Conservation (phyloP, 2,888 invertebrate genomes). For the Drosophila melanosoma region DNA sequence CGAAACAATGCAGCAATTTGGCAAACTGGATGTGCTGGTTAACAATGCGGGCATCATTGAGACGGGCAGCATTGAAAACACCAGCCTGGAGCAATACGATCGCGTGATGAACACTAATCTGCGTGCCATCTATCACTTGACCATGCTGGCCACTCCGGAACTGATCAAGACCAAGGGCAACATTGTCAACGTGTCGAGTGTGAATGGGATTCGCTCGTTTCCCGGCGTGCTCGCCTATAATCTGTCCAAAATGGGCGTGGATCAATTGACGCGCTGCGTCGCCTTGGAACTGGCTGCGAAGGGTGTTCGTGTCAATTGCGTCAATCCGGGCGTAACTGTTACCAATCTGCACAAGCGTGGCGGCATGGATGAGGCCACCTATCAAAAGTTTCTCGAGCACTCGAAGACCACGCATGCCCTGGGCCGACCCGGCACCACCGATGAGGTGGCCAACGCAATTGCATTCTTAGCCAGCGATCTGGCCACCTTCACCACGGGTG, state of each 20-base stretch:
- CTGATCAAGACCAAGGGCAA: slow-evolving; percentile 93
- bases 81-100: slow-evolving; percentile 94
- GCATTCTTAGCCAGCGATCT: slow-evolving; percentile 95
- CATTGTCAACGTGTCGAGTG: slow-evolving; percentile 98
- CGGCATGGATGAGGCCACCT: slow-evolving; percentile 93
- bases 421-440: slow-evolving; percentile 92
- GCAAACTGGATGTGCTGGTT: slow-evolving; percentile 92
- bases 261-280: slow-evolving; percentile 96
- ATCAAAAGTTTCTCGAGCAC: slow-evolving; percentile 93
- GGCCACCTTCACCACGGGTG: slow-evolving; percentile 96
- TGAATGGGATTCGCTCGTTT: slow-evolving; percentile 95
- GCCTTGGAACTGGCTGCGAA: slow-evolving; percentile 94
- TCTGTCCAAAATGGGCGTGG: slow-evolving; percentile 96
- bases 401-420: slow-evolving; percentile 96
- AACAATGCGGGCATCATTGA: slow-evolving; percentile 96
- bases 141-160: slow-evolving; percentile 94
- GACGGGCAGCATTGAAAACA: slow-evolving; percentile 93
- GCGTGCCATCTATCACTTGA: slow-evolving; percentile 92
- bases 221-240: slow-evolving; percentile 95
- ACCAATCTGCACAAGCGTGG: slow-evolving; percentile 95
- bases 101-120: slow-evolving; percentile 95
- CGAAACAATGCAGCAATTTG: slow-evolving; percentile 90
- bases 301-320: slow-evolving; percentile 94
- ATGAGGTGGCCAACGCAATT: slow-evolving; percentile 95
- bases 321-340: slow-evolving; percentile 95